Conservation (phyloP, 2,113 vertebrate species). For the Lampris incognitus region DNA sequence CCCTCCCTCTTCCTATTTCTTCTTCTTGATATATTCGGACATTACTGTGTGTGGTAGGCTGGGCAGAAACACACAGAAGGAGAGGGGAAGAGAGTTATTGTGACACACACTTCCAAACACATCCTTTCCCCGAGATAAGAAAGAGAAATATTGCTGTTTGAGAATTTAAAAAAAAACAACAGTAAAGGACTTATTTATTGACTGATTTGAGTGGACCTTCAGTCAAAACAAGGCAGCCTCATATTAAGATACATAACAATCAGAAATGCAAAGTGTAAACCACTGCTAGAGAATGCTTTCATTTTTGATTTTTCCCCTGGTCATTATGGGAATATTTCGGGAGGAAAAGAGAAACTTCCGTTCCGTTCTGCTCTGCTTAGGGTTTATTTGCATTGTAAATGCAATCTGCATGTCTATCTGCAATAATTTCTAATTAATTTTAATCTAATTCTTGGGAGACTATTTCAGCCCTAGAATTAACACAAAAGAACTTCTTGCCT, state of each 20-base stretch:
- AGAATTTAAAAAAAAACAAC: not conserved
- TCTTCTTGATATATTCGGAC: slow-evolving; percentile 71
- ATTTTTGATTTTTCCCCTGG: slow-evolving; percentile 8
- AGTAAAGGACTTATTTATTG: not conserved
- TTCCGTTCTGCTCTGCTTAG: slow-evolving; percentile 39
- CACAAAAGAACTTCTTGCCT: slow-evolving; percentile 79
- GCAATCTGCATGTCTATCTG: slow-evolving; percentile 74
- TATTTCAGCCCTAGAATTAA: slow-evolving; percentile 79
- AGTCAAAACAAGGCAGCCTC: slow-evolving; percentile 13
- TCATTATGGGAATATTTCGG: slow-evolving; percentile 31
- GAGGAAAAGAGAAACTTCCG: slow-evolving; percentile 48
- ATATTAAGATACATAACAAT: not conserved
- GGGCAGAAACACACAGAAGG: slow-evolving; percentile 39
- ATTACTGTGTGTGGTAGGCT: slow-evolving; percentile 67
- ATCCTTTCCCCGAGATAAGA: slow-evolving; percentile 23
- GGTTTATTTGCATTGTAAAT: slow-evolving; percentile 76
- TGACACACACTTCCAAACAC: slow-evolving; percentile 42
- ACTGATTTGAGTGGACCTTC: not conserved
- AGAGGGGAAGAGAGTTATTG: slow-evolving; percentile 3
- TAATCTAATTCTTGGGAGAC: slow-evolving; percentile 79
- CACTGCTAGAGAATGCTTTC: slow-evolving; percentile 7
- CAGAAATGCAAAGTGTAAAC: slow-evolving; percentile 31
- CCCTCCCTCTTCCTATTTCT: slow-evolving; percentile 49
- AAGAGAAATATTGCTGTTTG: slow-evolving; percentile 15
- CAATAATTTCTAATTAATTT: slow-evolving; percentile 79